phyloP scores from a whole-genome alignment of 2,113 vertebrate genomes.

The Leuciscus idus region DNA sequence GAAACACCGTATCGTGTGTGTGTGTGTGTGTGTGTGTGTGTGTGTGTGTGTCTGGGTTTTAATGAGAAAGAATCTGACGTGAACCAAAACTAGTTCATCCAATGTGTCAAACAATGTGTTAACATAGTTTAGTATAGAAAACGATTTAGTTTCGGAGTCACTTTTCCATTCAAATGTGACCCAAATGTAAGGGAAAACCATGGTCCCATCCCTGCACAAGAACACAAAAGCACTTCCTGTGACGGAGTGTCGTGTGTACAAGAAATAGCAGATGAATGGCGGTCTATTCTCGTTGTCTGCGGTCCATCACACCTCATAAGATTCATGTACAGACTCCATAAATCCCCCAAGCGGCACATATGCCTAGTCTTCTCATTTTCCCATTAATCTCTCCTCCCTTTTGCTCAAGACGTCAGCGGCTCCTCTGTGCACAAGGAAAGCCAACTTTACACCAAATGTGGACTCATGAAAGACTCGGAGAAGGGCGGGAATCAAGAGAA shows the following conservation, averaged over 20 bases:
- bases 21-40: neutral
- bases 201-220: neutral
- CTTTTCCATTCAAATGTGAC: slow-evolving; percentile 6
- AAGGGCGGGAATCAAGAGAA: too few relatives aligned
- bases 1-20: neutral
- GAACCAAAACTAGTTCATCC: slow-evolving; percentile 4
- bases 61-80: neutral
- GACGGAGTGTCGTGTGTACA: neutral
- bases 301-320: slow-evolving; percentile 28
- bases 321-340: slow-evolving; percentile 21
- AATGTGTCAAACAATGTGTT: slow-evolving; percentile 4
- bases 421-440: neutral
- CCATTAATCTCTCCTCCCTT: slow-evolving; percentile 19
- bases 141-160: neutral
- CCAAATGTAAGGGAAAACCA: neutral
- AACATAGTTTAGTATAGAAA: neutral
- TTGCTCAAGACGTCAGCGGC: neutral
- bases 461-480: neutral
- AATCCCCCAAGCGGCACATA: slow-evolving; percentile 10
- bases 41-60: neutral
- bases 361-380: slow-evolving; percentile 2
- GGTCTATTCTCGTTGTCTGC: neutral
- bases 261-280: neutral
- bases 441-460: slow-evolving; percentile 3
- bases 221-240: neutral